A percentile compares a stretch with the other conserved stretches of the same genome.
phyloP scores from a whole-genome alignment of 1,140 invertebrate species.

The Brevipalpus yothersi region DNA sequence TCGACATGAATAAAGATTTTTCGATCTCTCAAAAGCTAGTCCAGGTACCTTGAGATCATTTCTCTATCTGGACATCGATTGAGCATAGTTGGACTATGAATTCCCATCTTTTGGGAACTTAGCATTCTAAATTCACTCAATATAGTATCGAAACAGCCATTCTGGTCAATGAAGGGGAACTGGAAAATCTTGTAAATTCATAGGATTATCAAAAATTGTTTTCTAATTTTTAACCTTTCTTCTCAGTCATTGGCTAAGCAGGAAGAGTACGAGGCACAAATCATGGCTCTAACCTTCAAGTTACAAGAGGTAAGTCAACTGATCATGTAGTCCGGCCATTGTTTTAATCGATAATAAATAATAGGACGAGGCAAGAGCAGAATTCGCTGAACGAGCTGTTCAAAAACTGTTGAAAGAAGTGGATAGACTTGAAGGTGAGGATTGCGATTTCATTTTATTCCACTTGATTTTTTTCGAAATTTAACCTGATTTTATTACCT shows the following conservation, averaged over 20 bases:
- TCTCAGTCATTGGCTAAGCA: slow-evolving; percentile 35
- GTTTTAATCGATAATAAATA: background rate
- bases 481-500: slow-evolving; percentile 19
- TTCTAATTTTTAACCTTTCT: background rate
- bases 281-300: slow-evolving; percentile 90
- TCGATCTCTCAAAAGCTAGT: too few relatives aligned
- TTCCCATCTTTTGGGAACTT: too few relatives aligned
- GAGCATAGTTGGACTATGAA: too few relatives aligned
- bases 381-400: slow-evolving; percentile 5
- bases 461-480: slow-evolving; percentile 1
- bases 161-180: too few relatives aligned
- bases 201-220: too few relatives aligned
- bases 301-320: slow-evolving; percentile 30
- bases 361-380: slow-evolving; percentile 4
- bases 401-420: slow-evolving; percentile 6
- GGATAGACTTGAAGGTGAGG: slow-evolving; percentile 92
- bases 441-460: slow-evolving; percentile 20
- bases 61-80: too few relatives aligned
- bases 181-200: too few relatives aligned
- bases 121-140: background rate
- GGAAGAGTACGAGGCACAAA: slow-evolving; percentile 99
- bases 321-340: background rate
- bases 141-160: background rate
- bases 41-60: too few relatives aligned
- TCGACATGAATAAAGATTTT: too few relatives aligned